Conservation (phyloP, 1,140 invertebrate genomes). For the Nasonia vitripennis region DNA sequence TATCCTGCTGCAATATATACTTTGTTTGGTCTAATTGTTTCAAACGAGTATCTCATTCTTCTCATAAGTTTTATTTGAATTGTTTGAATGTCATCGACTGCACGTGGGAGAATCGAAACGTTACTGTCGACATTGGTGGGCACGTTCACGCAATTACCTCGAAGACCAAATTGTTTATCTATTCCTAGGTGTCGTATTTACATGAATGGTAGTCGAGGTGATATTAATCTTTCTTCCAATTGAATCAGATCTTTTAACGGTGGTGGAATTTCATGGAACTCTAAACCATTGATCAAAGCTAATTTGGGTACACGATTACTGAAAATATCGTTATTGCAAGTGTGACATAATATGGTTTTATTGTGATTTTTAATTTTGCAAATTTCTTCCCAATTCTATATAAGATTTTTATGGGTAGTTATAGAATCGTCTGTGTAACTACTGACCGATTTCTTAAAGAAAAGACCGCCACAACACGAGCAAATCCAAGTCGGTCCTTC, state of each 20-base stretch:
- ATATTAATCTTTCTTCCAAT: conserved; percentile 50
- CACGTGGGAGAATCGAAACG: conserved; percentile 18
- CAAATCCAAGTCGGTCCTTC: conserved; percentile 1
- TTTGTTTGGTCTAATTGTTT: conserved; percentile 22
- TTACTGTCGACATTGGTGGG: conserved; percentile 29
- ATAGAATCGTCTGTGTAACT: not conserved
- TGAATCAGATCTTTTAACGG: conserved; percentile 7
- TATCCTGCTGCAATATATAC: conserved; percentile 34
- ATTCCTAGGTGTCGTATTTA: conserved; percentile 45
- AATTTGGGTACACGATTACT: conserved; percentile 4
- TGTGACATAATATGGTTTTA: conserved; percentile 6
- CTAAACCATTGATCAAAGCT: conserved; percentile 1
- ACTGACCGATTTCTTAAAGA: not conserved
- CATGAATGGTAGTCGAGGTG: conserved; percentile 46
- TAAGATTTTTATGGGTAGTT: not conserved
- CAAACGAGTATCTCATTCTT: conserved; percentile 42
- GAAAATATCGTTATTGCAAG: not conserved
- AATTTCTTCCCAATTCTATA: not conserved
- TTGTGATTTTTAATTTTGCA: not conserved
- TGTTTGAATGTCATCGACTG: conserved; percentile 30
- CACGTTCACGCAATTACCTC: conserved; percentile 49
- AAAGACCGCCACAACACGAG: not conserved
- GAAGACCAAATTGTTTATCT: conserved; percentile 48
- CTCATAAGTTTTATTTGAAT: conserved; percentile 44
- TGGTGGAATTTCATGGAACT: not conserved